Evolutionary conservation across 30 jellyfish, hydroid and myxozoan genomes (phyloP).

Genomic region (Nemopilema nomurai): DNA sequence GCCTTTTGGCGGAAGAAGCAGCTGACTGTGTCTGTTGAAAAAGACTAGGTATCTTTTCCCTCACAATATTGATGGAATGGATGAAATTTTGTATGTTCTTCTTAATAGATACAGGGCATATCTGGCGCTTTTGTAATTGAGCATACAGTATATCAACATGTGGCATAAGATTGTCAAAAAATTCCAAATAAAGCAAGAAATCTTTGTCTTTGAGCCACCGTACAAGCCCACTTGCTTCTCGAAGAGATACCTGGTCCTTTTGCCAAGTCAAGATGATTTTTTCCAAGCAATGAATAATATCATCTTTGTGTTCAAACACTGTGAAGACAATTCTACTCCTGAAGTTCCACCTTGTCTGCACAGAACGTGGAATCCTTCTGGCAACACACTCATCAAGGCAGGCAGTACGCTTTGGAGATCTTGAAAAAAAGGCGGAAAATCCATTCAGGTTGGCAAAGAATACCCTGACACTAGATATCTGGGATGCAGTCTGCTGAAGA

Average conservation of each 20-base stretch:
- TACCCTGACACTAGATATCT: conserved; percentile 16
- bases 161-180: conserved; percentile 25
- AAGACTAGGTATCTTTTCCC: not conserved
- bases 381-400: conserved; percentile 13
- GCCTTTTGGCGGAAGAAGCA: conserved; percentile 11
- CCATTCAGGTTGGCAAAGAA: conserved; percentile 50
- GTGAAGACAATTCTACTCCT: conserved; percentile 55
- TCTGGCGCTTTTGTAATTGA: conserved; percentile 59
- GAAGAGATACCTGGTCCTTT: conserved; percentile 23
- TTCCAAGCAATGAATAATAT: conserved; percentile 22
- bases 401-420: conserved; percentile 24
- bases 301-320: conserved; percentile 7
- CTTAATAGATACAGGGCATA: conserved; percentile 48
- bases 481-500: conserved; percentile 28
- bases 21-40: not conserved
- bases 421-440: conserved; percentile 31
- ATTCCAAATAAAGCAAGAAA: conserved; percentile 29
- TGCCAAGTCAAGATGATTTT: conserved; percentile 16
- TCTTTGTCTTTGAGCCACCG: conserved; percentile 34
- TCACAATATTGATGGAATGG: conserved; percentile 21
- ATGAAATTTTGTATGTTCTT: conserved; percentile 8
- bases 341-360: conserved; percentile 62
- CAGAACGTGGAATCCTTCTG: conserved; percentile 24
- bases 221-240: conserved; percentile 52
- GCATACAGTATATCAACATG: conserved; percentile 49